Base-by-base conservation (phyloP, 2,888 invertebrate genomes). In the Drosophila kambysellisi region DNA sequence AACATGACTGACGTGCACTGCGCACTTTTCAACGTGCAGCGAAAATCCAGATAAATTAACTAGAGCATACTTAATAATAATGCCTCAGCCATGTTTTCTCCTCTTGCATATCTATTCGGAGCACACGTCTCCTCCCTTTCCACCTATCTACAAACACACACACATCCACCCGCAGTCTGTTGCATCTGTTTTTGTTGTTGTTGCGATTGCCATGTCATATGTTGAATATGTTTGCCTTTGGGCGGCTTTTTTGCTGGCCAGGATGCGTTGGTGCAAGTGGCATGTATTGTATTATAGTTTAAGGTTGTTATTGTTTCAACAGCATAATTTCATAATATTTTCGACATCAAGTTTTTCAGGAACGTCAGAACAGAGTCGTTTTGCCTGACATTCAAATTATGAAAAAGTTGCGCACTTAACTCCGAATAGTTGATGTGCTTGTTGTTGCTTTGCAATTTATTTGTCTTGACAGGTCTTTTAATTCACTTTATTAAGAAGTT, bases 41-140 rank as follows among this genome's bases (percentile, higher is more conserved):
- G 60, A 61, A 69, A 73, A 78, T 69, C 50, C 76, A 58, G 59
- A 53, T 56, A 82, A 89, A 88, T 86, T 80, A 84, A 82, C 82
- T 82, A 68, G 69, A 74, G 82, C 63, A 64, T 76, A 74, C 70
- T 88, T 79, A 77, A 82, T 84, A 82, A 84, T 78, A 80, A 76
- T 66, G 72, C 11, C 65, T 33, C 57, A 51, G 52, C 54, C 39
- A 20, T 20, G 32, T 51, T 30, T 33, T 17, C 56, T 30, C 43
- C 56, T 48, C 4, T 32, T 58, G 54, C 56, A 69, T 60, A 68
- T 72, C 64, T 67, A 46, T 30, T n/a, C 39, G 37, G 51, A 56
- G 33, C 60, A 70, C 63, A 48, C 43, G 25, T 29, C 25, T n/a
- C 15, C 0, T 29, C 15, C 5, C 6, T 32, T 9, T 4, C 7